Base-by-base conservation (phyloP, 2,888 invertebrate species). In the Tillus elongatus region DNA sequence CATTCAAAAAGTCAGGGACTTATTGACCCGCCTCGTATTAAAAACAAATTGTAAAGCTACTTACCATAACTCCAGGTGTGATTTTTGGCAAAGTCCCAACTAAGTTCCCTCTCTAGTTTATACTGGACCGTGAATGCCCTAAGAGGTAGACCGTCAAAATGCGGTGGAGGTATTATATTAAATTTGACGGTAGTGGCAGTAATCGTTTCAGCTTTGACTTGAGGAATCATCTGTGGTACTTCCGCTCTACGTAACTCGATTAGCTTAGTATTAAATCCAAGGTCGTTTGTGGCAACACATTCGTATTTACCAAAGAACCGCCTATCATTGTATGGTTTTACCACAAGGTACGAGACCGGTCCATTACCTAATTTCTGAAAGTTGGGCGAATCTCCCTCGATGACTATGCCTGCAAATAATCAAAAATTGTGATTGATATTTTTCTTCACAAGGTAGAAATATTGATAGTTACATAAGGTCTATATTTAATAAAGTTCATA, bases 171-270 rank as follows among this genome's bases (percentile, higher is more conserved):
- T 2, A 77, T 69, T 34, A 92, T 79, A 31, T 74, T 74, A 62
- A 90, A 91, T 35, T 79, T 79, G 30, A 90, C 79, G 4, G 88
- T 86, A 3, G 90, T 90, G 0, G 91, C 90, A 0, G 87, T 88
- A 15, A 84, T 69, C 39, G 75, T 75, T 39, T 74, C 74, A 51
- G 83, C 73, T 48, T 71, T 75, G 0, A 76, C 81, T 63, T 84
- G 73, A 8, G 71, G 63, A 6, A 90, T 71, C 10, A 70, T 64
- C 2, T 73, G 72, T 0, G 91, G 92, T 1, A 74, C 72, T 31
- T 71, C 73, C 1, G 87, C 91, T 62, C 86, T 78, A 49, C 77
- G 74, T 42, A 91, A 66, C 41, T 79, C 75, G 53, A 88, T 79
- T n/a, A 68, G 66, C 43, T 78, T 75, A 43, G 75, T 75, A 2